Evolutionary conservation across 2,888 invertebrate species (phyloP).

Genomic region (Pachliopta kotzebuea): DNA sequence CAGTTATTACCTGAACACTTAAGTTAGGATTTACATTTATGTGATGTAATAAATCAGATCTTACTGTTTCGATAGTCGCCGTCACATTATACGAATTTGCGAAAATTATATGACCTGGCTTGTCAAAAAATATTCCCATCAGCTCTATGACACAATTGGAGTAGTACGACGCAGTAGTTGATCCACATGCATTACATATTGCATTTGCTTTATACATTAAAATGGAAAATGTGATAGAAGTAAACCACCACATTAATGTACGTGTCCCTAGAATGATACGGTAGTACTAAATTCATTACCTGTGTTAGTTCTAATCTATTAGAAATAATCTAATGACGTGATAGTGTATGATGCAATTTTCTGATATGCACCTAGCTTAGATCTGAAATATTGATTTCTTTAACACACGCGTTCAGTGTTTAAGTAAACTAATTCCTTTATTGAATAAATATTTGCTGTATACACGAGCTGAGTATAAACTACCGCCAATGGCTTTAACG

Average conservation of each 20-base stretch:
- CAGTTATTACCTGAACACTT: not conserved
- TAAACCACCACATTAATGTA: not conserved
- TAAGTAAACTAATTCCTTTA: not conserved
- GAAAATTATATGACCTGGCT: constrained; percentile 54
- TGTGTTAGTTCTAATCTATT: not conserved
- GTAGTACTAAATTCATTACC: not conserved
- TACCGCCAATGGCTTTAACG: too few relatives aligned
- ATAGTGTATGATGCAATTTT: constrained; percentile 5
- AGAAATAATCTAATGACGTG: not conserved
- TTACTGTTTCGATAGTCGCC: constrained; percentile 45
- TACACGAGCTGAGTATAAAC: not conserved
- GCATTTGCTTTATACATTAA: not conserved
- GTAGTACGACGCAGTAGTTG: constrained; percentile 1
- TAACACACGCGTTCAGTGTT: not conserved
- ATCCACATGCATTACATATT: not conserved
- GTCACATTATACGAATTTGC: constrained; percentile 48
- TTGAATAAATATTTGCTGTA: not conserved
- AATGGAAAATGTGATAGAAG: not conserved
- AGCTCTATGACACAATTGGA: constrained; percentile 47
- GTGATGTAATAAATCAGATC: constrained; percentile 33
- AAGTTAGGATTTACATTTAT: not conserved
- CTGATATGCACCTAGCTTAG: not conserved
- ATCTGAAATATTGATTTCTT: not conserved
- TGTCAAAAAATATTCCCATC: constrained; percentile 47
- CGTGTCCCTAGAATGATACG: not conserved